phyloP scores from a whole-genome alignment of 2,888 invertebrate species.

The Polia nebulosa region DNA sequence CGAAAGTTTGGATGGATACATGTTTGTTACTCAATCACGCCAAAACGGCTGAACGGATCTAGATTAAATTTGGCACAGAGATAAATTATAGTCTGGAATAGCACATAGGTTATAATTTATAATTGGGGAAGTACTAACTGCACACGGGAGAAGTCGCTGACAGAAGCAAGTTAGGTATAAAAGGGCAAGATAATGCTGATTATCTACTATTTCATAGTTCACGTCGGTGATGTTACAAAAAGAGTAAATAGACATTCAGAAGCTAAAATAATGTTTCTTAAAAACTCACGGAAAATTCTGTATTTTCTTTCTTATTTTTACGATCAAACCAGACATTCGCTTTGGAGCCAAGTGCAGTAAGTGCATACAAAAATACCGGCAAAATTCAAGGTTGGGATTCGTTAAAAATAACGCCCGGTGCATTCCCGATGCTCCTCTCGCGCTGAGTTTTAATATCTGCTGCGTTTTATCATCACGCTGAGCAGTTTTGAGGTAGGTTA shows the following conservation, averaged over 20 bases:
- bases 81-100: too few species aligned
- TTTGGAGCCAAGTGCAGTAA: slow-evolving; percentile 78
- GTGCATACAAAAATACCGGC: slow-evolving; percentile 82
- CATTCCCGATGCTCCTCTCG: slow-evolving; percentile 67
- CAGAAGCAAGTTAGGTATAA: too few species aligned
- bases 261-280: not conserved
- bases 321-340: slow-evolving; percentile 58
- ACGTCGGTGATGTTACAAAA: too few species aligned
- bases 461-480: slow-evolving; percentile 46
- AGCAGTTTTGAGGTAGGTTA: slow-evolving; percentile 49
- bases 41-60: too few species aligned
- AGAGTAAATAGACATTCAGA: not conserved
- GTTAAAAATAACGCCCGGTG: slow-evolving; percentile 78
- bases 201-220: not conserved
- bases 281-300: slow-evolving; percentile 21
- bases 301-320: slow-evolving; percentile 63
- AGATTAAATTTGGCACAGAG: too few species aligned
- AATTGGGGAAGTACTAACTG: too few species aligned
- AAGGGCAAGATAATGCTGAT: too few species aligned
- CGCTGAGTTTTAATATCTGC: slow-evolving; percentile 58
- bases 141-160: too few species aligned
- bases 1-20: too few species aligned
- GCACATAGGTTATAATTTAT: too few species aligned
- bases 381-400: slow-evolving; percentile 80
- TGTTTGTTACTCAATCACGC: too few species aligned